These are phyloP conservation scores for Hydrophis major DNA, from an alignment of 2,797 vertebrate genomes.

Conservation along the genomic window DNA sequence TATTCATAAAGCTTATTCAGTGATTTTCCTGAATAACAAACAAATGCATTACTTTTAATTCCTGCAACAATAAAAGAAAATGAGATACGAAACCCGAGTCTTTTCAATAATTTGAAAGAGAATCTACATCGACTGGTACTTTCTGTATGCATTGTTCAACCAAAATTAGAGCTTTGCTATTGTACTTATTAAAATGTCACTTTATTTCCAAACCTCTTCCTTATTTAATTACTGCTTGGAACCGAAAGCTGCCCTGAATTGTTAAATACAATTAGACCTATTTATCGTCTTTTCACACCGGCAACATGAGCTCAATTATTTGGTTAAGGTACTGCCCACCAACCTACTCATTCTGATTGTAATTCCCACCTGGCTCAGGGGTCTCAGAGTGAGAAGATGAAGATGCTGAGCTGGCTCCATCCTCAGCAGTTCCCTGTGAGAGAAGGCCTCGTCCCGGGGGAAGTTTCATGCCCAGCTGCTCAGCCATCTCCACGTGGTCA, in stretches of 20 bases:
- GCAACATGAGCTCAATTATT: slow-evolving; percentile 70
- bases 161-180: slow-evolving; percentile 78
- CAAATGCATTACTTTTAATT: slow-evolving; percentile 70
- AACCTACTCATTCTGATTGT: slow-evolving; percentile 66
- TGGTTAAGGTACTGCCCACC: slow-evolving; percentile 73
- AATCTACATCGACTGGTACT: slow-evolving; percentile 70
- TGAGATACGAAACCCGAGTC: slow-evolving; percentile 64
- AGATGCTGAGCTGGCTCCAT: slow-evolving; percentile 93
- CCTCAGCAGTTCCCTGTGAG: slow-evolving; percentile 87
- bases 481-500: slow-evolving; percentile 97
- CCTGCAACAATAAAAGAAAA: slow-evolving; percentile 67
- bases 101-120: slow-evolving; percentile 71
- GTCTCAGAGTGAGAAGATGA: slow-evolving; percentile 96
- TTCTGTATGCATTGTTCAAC: slow-evolving; percentile 70
- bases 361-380: slow-evolving; percentile 92
- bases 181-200: slow-evolving; percentile 81
- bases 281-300: slow-evolving; percentile 75
- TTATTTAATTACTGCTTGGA: slow-evolving; percentile 78
- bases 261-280: slow-evolving; percentile 75
- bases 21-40: slow-evolving; percentile 76
- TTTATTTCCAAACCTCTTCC: slow-evolving; percentile 79
- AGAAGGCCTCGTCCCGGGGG: slow-evolving; percentile 91
- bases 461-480: slow-evolving; percentile 98
- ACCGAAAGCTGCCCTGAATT: slow-evolving; percentile 71
- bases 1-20: slow-evolving; percentile 70